Evolutionary conservation across 2,888 invertebrate genomes (phyloP).

Genomic region (Tiphia femorata): DNA sequence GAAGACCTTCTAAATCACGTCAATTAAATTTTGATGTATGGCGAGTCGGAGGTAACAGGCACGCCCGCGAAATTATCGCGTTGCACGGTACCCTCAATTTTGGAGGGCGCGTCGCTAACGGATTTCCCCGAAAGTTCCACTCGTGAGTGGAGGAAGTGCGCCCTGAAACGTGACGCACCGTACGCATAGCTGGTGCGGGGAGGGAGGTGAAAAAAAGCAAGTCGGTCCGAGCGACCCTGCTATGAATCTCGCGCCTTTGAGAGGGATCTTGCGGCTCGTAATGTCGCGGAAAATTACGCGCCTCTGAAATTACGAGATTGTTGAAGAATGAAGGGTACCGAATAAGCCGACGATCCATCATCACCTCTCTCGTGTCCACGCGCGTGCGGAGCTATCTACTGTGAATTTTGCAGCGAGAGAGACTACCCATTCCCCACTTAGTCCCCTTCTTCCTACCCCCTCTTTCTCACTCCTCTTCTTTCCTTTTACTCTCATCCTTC

Average conservation of each 20-base stretch:
- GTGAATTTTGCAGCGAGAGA: neutral
- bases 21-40: too few species aligned
- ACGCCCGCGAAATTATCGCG: too few species aligned
- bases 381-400: neutral
- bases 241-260: slow-evolving; percentile 27
- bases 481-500: neutral
- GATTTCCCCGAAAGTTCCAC: slow-evolving; percentile 5
- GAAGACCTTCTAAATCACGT: too few species aligned
- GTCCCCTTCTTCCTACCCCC: neutral
- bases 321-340: slow-evolving; percentile 19
- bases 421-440: neutral
- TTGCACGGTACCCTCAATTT: too few species aligned
- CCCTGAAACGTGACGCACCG: slow-evolving; percentile 4
- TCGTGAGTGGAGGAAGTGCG: slow-evolving; percentile 20
- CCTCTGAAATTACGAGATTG: slow-evolving; percentile 30
- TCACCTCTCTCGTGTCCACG: slow-evolving; percentile 8
- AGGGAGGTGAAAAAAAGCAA: slow-evolving; percentile 1
- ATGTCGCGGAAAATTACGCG: slow-evolving; percentile 33
- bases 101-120: too few species aligned
- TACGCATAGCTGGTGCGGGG: too few species aligned
- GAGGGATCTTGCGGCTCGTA: slow-evolving; percentile 23
- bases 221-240: slow-evolving; percentile 1
- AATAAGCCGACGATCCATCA: slow-evolving; percentile 31
- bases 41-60: too few species aligned
- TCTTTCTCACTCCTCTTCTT: neutral